phyloP scores from a whole-genome alignment of 2,113 vertebrate species.

The Charina bottae region DNA sequence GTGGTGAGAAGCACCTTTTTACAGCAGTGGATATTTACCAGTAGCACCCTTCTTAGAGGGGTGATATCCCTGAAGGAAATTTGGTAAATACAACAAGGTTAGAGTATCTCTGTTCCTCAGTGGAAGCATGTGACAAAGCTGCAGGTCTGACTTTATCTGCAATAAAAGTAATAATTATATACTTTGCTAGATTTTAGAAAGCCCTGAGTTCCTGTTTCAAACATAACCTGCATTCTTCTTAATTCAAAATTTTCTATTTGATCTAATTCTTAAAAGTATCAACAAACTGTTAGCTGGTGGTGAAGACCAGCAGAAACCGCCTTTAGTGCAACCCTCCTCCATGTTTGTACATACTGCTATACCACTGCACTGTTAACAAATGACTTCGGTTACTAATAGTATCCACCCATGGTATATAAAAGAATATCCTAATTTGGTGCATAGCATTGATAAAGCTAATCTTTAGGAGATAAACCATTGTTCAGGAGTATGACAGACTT shows the following conservation, averaged over 20 bases:
- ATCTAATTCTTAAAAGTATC: not conserved
- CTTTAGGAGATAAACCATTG: not conserved
- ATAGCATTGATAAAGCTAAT: not conserved
- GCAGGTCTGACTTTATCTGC: not conserved
- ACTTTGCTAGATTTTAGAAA: slow-evolving; percentile 8
- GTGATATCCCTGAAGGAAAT: not conserved
- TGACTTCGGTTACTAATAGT: not conserved
- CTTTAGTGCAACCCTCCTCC: not conserved
- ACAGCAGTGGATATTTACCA: not conserved
- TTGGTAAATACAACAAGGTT: not conserved
- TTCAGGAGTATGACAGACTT: not conserved
- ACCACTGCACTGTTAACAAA: not conserved
- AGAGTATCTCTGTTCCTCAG: not conserved
- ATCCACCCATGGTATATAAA: not conserved
- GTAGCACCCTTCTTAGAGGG: not conserved
- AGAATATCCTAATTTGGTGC: not conserved
- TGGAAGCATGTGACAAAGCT: not conserved
- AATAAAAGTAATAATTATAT: not conserved
- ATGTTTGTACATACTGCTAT: not conserved
- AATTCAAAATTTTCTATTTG: not conserved
- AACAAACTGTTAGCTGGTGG: not conserved
- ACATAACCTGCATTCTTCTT: not conserved
- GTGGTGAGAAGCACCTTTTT: not conserved
- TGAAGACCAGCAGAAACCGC: not conserved
- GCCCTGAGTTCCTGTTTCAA: not conserved